Evolutionary conservation across 2,888 invertebrate genomes (phyloP).

Genomic region (Oxyteleia sp.): DNA sequence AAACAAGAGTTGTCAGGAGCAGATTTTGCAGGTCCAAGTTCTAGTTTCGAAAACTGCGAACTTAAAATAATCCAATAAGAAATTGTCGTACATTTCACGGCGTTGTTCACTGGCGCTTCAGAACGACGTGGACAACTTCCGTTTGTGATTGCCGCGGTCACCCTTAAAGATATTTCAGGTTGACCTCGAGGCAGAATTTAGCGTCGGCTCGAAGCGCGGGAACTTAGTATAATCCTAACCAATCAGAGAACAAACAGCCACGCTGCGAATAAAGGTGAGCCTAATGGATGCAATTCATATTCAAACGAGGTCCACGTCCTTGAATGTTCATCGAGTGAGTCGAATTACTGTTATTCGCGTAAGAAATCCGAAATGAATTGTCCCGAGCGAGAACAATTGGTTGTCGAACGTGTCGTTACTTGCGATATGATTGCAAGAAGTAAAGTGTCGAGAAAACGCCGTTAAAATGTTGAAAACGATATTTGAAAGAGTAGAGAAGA

Average conservation of each 20-base stretch:
- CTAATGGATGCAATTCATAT: slow-evolving; percentile 86
- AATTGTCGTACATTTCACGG: no score
- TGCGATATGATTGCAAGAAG: no score
- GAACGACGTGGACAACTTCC: slow-evolving; percentile 35
- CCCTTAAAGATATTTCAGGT: slow-evolving; percentile 65
- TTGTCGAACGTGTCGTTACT: no score
- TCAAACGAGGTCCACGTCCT: slow-evolving; percentile 84
- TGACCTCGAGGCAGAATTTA: slow-evolving; percentile 63
- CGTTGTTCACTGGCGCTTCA: slow-evolving; percentile 17
- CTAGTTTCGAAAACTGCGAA: no score
- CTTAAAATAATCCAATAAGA: no score
- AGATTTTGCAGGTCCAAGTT: no score
- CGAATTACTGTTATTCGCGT: slow-evolving; percentile 68
- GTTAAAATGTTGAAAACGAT: neutral
- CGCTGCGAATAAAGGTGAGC: slow-evolving; percentile 83
- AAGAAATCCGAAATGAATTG: slow-evolving; percentile 48
- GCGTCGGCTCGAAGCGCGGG: slow-evolving; percentile 62
- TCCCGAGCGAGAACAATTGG: neutral
- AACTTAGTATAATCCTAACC: slow-evolving; percentile 80
- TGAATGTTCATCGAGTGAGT: slow-evolving; percentile 78
- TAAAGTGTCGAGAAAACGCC: no score
- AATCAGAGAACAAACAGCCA: slow-evolving; percentile 86
- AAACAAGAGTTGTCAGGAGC: no score
- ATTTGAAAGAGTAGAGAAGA: no score
- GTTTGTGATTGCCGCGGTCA: slow-evolving; percentile 33